Evolutionary conservation across 2,797 vertebrate species (phyloP).

Genomic region (Danio choprae): DNA sequence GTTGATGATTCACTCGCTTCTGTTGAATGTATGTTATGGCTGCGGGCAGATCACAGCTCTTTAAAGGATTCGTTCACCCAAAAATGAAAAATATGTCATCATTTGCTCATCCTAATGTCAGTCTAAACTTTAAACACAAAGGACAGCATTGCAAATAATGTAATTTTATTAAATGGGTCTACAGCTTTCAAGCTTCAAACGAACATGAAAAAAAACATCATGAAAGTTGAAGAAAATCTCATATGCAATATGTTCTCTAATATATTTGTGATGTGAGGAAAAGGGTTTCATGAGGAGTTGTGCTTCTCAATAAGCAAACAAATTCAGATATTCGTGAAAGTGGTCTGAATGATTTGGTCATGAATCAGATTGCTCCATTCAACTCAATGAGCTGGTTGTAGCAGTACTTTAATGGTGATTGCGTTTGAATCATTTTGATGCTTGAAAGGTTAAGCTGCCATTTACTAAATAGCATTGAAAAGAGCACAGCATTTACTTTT

Average conservation of each 20-base stretch:
- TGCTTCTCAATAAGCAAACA: not conserved
- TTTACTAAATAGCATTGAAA: too few species aligned
- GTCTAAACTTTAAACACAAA: slow-evolving; percentile 11
- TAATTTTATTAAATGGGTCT: not conserved
- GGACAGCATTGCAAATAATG: slow-evolving; percentile 1
- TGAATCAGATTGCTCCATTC: not conserved
- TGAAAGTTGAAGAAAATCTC: not conserved
- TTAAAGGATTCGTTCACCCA: slow-evolving; percentile 29
- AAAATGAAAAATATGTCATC: slow-evolving; percentile 33
- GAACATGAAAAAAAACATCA: not conserved
- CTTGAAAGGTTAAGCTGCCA: too few species aligned
- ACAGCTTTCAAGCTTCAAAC: not conserved
- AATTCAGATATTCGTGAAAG: not conserved
- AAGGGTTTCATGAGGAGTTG: not conserved
- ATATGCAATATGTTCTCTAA: not conserved
- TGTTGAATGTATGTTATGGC: slow-evolving; percentile 23
- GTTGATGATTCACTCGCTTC: slow-evolving; percentile 52
- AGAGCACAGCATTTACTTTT: too few species aligned
- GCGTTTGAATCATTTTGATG: too few species aligned
- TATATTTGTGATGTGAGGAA: not conserved
- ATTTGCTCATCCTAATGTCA: slow-evolving; percentile 24
- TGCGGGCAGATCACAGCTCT: slow-evolving; percentile 4
- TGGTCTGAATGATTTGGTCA: not conserved
- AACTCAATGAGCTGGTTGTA: not conserved
- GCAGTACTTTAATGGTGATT: too few species aligned